Base-by-base conservation (phyloP, 2,888 invertebrate genomes). In the Drosophila crucigera region DNA sequence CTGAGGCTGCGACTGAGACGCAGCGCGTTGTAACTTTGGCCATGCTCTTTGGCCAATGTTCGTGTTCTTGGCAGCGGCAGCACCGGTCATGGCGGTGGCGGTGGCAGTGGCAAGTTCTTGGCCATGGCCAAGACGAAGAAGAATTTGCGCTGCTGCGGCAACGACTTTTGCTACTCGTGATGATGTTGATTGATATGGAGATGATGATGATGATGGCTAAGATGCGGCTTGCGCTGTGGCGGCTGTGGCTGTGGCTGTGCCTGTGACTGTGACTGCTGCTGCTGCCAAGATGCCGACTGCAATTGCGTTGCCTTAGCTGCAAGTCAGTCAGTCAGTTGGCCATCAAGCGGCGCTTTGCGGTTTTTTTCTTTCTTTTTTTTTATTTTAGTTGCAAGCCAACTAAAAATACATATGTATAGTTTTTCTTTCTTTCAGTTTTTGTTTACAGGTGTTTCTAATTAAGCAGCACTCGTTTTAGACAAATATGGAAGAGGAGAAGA, bases 311-410 rank as follows among this genome's bases (percentile, higher is more conserved):
- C 70, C 71, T 72, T 37, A 75, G 75, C 80, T 73, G 61, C 61
- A 70, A 82, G 82, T 82, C 85, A 85, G 84, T 84, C 84, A 87
- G 84, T 85, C 75, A 80, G 85, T 87, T 84, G 91, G 83, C 83
- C 91, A 91, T 81, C 73, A 84, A 84, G 89, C 84, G 83, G 80
- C 80, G 85, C 80, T 86, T 82, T 88, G 89, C 83, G 83, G 89
- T 91, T 81, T 56, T 55, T 37, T 19, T 25, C 22, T 5, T 0
- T 16, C 4, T 19, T 7, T 55, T 25, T 73, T 39, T 28, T 37
- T 39, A 14, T n/a, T 55, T 39, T 64, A 31, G 43, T 58, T 58
- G 43, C 43, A 30, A 58, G 52, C 69, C 61, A 56, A 61, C 79
- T 79, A 35, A 16, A 71, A 52, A 35, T 33, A 53, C 31, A 52